A percentile compares a stretch with the other conserved stretches of the same genome.
Conservation (phyloP, 2,113 vertebrate species). For the Poecile atricapillus region DNA sequence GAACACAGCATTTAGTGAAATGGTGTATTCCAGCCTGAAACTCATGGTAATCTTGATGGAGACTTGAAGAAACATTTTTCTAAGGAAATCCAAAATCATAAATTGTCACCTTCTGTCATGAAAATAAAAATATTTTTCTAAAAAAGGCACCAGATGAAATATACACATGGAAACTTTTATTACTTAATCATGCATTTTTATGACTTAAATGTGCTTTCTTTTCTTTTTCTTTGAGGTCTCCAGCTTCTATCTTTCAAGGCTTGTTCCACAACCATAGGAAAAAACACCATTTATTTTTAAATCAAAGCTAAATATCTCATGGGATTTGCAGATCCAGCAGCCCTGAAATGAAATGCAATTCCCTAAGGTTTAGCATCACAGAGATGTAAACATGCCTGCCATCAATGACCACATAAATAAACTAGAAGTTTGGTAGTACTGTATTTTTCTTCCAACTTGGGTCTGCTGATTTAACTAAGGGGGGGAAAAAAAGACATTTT, state of each 20-base stretch:
- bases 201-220: not conserved
- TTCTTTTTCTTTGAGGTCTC: not conserved
- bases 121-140: not conserved
- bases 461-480: not conserved
- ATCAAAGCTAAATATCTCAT: not conserved
- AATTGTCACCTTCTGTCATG: not conserved
- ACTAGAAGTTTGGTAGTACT: not conserved
- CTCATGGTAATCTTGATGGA: not conserved
- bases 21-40: not conserved
- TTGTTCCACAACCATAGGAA: not conserved
- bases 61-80: not conserved
- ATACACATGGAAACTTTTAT: not conserved
- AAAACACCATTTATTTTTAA: not conserved
- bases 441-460: not conserved
- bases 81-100: not conserved
- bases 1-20: not conserved
- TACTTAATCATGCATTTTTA: not conserved
- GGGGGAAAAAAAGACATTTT: not conserved
- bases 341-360: constrained; percentile 1
- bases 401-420: not conserved
- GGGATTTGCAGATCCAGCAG: not conserved
- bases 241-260: not conserved
- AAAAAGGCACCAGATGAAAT: not conserved
- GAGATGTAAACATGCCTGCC: not conserved
- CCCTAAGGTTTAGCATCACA: not conserved